Percentiles rank a stretch among this genome's conserved stretches.
Evolutionary conservation across 2,797 vertebrate genomes (phyloP).

Genomic region (Staurois parvus): DNA sequence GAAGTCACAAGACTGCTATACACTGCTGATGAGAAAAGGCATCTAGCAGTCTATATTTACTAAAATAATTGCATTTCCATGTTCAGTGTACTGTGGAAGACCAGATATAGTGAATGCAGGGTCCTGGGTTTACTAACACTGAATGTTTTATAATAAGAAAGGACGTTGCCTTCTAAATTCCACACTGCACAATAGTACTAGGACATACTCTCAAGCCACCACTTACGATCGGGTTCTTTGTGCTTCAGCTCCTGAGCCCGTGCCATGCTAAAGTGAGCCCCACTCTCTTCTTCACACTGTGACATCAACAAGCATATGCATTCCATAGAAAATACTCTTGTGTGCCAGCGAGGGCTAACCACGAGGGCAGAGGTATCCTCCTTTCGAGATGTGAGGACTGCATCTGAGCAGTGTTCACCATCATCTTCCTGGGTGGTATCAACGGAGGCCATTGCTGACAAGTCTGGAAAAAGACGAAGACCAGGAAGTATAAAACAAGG

Average conservation of each 20-base stretch:
- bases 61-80: too few relatives aligned
- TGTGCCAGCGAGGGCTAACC: conserved; percentile 86
- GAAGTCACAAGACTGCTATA: too few relatives aligned
- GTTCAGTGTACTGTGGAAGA: too few relatives aligned
- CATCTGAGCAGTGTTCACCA: conserved; percentile 80
- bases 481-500: neutral
- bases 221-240: conserved; percentile 84
- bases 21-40: too few relatives aligned
- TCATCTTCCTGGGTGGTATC: conserved; percentile 87
- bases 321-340: conserved; percentile 88
- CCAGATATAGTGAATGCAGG: too few relatives aligned
- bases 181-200: too few relatives aligned
- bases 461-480: conserved; percentile 72
- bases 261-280: conserved; percentile 85
- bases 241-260: conserved; percentile 87
- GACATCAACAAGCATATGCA: conserved; percentile 87
- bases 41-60: too few relatives aligned
- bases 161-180: too few relatives aligned
- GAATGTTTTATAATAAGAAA: too few relatives aligned
- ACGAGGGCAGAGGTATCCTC: conserved; percentile 79
- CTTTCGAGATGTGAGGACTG: conserved; percentile 75
- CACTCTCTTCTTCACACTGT: conserved; percentile 81
- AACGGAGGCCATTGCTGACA: conserved; percentile 72
- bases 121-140: too few relatives aligned
- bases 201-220: neutral